Evolutionary conservation across 2,888 invertebrate genomes (phyloP).

Genomic region (Phasia obesa): DNA sequence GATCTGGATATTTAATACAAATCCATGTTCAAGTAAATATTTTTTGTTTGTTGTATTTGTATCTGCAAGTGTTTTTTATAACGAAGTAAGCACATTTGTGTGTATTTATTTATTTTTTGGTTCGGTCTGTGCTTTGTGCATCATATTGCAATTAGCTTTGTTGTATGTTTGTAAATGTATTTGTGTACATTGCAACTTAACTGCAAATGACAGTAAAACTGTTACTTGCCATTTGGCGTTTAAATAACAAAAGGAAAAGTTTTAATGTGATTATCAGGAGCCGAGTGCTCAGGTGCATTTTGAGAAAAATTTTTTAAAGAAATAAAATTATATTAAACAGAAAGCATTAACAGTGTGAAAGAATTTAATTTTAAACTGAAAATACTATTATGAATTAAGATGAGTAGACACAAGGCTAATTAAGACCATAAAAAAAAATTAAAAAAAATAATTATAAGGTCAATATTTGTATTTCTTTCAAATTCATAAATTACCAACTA

Average conservation of each 20-base stretch:
- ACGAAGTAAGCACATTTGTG: background rate
- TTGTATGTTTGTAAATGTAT: conserved; percentile 5
- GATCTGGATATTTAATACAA: conserved; percentile 19
- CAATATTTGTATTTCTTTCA: no score
- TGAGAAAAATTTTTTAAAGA: background rate
- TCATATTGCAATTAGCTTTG: conserved; percentile 49
- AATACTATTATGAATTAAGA: no score
- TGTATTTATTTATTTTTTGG: background rate
- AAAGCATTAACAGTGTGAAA: background rate
- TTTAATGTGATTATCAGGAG: conserved; percentile 28
- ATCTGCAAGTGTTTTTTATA: background rate
- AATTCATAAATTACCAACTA: no score
- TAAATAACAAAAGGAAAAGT: conserved; percentile 19
- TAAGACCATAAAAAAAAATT: no score
- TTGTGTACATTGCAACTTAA: background rate
- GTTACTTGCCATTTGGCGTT: conserved; percentile 46
- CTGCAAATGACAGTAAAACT: conserved; percentile 42
- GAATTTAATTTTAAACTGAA: no score
- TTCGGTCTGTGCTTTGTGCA: conserved; percentile 24
- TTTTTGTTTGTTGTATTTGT: background rate
- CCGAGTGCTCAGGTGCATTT: conserved; percentile 32
- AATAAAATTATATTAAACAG: background rate
- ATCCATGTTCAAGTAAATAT: conserved; percentile 9
- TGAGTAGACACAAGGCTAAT: no score
- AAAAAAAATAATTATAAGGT: no score